Conservation (phyloP, 2,888 invertebrate species). For the Hylaea fasciaria region DNA sequence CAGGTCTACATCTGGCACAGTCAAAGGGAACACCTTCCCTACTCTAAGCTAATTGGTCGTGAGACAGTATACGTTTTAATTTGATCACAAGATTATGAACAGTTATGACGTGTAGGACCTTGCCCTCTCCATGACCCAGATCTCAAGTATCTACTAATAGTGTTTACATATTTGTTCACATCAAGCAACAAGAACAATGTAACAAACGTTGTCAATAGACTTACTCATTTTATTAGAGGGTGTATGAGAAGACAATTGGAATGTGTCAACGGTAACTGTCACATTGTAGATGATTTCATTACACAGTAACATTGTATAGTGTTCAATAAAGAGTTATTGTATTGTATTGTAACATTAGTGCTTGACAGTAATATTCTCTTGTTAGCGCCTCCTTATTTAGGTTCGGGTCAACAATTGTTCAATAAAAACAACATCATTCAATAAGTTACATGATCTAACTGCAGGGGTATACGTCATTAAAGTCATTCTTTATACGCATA, state of each 20-base stretch:
- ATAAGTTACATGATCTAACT: no score
- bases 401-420: not conserved
- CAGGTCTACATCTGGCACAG: no score
- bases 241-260: not conserved
- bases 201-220: not conserved
- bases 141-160: slow-evolving; percentile 45
- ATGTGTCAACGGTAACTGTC: not conserved
- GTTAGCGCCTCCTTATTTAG: not conserved
- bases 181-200: slow-evolving; percentile 23
- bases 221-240: not conserved
- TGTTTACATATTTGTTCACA: slow-evolving; percentile 50
- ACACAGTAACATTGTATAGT: not conserved
- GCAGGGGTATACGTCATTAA: not conserved
- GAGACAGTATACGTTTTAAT: slow-evolving; percentile 19
- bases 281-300: not conserved
- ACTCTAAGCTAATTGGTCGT: slow-evolving; percentile 15
- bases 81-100: slow-evolving; percentile 22
- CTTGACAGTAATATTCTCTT: no score
- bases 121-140: slow-evolving; percentile 64
- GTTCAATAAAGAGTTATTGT: no score
- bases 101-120: slow-evolving; percentile 43
- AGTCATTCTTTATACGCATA: not conserved
- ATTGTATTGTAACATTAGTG: no score
- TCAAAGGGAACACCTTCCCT: no score
- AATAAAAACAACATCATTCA: not conserved